Base-by-base conservation (phyloP, 2,113 vertebrate genomes). In the Tamias sibiricus region DNA sequence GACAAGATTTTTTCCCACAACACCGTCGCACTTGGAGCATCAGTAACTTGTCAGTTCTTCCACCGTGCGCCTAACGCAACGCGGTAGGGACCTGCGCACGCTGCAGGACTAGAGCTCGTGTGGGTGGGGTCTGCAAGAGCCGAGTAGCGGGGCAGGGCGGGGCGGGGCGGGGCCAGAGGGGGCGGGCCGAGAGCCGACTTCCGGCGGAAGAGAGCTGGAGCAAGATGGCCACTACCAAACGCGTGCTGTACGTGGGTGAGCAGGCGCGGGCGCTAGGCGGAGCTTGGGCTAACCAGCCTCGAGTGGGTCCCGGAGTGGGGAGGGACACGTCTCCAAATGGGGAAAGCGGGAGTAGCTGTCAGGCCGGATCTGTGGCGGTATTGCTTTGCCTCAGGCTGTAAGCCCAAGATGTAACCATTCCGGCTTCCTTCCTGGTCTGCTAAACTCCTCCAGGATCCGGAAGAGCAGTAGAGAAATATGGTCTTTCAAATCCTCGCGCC, bases 231-330 rank as follows among this genome's bases (percentile, higher is more conserved):
- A 95, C 98, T 20, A 98, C 98, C 85, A 99, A 99, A 96, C 81
- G 98, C 2, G 98, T 99, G 4, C 85, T 99, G 80, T 99, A 99
- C 35, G 98, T 99, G 79, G 98, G 99, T 99, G 98, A 99, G 98
- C 76, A 90, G 79, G n/a, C 49, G 4, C 76, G 26, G 87, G 75
- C 10, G 26, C 49, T 35, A 9, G 87, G 64, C 22, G 19, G 35
- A 7, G 37, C 47, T 0, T 1, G 0, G 49, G 24, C 7, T 4
- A 19, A 26, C 6, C 5, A 0, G 30, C 2, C 5, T 5, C 0
- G 6, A 19, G 59, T 6, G 47, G 32, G 47, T n/a, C 16, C 0
- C 4, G 24, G 12, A 0, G 1, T 37, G 6, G 35, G 59, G 44
- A 28, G 32, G 47, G 74, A 80, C 22, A 4, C 17, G 42, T 85